Evolutionary conservation across 2,888 invertebrate genomes (phyloP).

Genomic region (Callinectes sapidus): DNA sequence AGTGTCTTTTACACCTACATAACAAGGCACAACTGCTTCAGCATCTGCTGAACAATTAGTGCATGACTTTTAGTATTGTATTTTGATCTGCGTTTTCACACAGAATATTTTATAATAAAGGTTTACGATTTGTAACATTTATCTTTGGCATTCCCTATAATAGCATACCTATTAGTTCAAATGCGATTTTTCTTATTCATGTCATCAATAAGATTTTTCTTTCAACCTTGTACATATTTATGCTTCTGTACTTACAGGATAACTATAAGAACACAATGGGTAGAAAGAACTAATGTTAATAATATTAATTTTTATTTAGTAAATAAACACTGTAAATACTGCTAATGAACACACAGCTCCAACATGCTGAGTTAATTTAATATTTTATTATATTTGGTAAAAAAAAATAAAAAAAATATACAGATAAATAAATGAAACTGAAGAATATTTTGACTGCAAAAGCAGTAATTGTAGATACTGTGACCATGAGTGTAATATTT

Average conservation of each 20-base stretch:
- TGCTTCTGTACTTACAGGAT: neutral
- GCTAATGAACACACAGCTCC: neutral
- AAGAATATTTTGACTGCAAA: neutral
- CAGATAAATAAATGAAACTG: too few species aligned
- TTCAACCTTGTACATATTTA: neutral
- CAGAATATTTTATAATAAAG: constrained; percentile 18
- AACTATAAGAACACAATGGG: too few species aligned
- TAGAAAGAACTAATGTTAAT: neutral
- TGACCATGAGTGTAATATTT: neutral
- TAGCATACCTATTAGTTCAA: neutral
- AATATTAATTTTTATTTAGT: neutral
- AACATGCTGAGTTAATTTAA: neutral
- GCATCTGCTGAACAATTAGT: neutral
- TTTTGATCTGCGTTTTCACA: neutral
- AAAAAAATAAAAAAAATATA: neutral
- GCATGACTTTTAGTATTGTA: neutral
- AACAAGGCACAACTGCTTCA: neutral
- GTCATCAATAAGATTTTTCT: too few species aligned
- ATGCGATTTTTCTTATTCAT: too few species aligned
- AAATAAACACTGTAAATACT: neutral
- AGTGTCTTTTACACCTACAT: neutral
- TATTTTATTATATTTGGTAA: neutral
- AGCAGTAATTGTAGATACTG: neutral
- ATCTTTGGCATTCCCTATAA: neutral
- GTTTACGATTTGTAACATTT: neutral